Base-by-base conservation (phyloP, 2,113 vertebrate species). In the Pelecanoides urinatrix region DNA sequence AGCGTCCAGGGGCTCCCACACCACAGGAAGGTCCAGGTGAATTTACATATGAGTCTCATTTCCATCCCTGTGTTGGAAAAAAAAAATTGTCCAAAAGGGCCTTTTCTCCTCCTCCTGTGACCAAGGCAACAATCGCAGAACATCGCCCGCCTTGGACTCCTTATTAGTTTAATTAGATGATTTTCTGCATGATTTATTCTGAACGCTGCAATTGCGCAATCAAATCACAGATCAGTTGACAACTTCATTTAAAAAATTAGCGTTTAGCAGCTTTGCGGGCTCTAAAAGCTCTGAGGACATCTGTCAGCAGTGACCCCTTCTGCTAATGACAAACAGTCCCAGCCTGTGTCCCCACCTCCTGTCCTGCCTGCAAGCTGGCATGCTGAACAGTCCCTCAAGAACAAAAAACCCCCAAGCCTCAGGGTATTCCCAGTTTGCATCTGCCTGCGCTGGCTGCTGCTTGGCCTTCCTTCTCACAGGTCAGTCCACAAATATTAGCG, bases 161-260 rank as follows among this genome's bases (percentile, higher is more conserved):
- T 96, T 95, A 94, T 97, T 96, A 96, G 76, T 94, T 97, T 95
- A 97, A 97, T 97, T 91, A 96, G 93, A 92, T 91, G 47, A 96
- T 98, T 97, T 98, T 97, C 97, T 84, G 94, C 94, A 96, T 94
- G 88, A 95, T 95, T 79, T 93, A 93, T 93, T 91, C 81, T 77
- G 80, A 94, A 80, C 13, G n/a, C 87, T 77, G 94, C 53, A 76
- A 94, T 47, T 90, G 95, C 67, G 36, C 95, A 94, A 97, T 95
- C 94, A 96, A 97, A 96, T 85, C 96, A 95, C 92, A 96, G 91
- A 94, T 90, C 95, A 36, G 88, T 95, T 97, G 97, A 98, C 96
- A 97, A 91, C 94, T 97, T 98, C 94, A 96, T 97, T 96, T 94
- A 90, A 96, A 97, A 96, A 38, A 49, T 94, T 75, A 92, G 80